Conservation (phyloP, 2,888 invertebrate genomes). For the Litoditis marina region DNA sequence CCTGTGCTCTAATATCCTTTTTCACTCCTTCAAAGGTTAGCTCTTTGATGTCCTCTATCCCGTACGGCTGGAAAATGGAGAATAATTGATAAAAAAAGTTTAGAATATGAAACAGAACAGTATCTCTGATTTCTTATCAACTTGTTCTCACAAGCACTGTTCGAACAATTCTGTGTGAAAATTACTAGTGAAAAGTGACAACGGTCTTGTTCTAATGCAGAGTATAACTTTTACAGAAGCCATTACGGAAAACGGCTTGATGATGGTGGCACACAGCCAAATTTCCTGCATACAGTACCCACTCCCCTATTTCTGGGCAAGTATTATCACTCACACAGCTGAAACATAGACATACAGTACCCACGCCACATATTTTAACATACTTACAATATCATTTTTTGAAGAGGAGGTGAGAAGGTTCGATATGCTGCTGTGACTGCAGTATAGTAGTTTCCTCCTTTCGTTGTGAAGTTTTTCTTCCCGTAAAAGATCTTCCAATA, state of each 20-base stretch:
- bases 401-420: constrained; percentile 28
- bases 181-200: too few species aligned
- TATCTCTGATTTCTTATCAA: too few species aligned
- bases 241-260: too few species aligned
- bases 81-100: neutral
- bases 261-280: too few species aligned
- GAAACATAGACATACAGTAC: too few species aligned
- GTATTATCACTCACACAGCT: too few species aligned
- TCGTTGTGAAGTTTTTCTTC: constrained; percentile 41
- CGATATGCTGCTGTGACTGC: constrained; percentile 26
- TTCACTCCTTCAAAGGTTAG: constrained; percentile 40
- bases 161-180: too few species aligned
- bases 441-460: constrained; percentile 34
- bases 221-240: too few species aligned
- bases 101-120: neutral
- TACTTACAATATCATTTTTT: constrained; percentile 40
- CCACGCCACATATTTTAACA: constrained; percentile 1
- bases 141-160: too few species aligned
- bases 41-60: constrained; percentile 29
- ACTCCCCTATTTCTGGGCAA: too few species aligned
- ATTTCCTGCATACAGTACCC: too few species aligned
- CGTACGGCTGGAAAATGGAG: constrained; percentile 35
- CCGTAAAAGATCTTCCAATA: constrained; percentile 33
- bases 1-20: constrained; percentile 32
- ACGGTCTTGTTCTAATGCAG: too few species aligned